Evolutionary conservation across 2,888 invertebrate genomes (phyloP).

Genomic region (Marasmarcha lunaedactyla): DNA sequence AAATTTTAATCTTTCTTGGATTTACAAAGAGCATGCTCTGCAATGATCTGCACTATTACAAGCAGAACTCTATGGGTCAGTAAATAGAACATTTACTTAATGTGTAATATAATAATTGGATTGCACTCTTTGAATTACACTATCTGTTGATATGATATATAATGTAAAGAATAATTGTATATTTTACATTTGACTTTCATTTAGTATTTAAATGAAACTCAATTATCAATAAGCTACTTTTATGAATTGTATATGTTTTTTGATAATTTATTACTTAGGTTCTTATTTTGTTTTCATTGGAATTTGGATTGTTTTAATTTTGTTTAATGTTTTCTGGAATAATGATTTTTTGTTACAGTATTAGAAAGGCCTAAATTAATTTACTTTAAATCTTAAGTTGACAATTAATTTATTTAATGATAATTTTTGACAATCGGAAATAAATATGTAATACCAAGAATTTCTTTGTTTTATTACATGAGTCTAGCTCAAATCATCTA

Average conservation of each 20-base stretch:
- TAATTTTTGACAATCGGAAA: conserved; percentile 54
- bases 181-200: conserved; percentile 34
- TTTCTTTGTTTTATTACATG: conserved; percentile 16
- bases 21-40: too few relatives aligned
- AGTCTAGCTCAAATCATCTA: too few relatives aligned
- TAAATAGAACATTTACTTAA: background rate
- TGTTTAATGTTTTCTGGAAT: conserved; percentile 18
- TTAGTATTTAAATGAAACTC: conserved; percentile 24
- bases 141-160: conserved; percentile 54
- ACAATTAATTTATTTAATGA: conserved; percentile 22
- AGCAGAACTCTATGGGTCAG: too few relatives aligned
- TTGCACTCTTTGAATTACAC: conserved; percentile 65
- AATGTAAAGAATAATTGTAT: conserved; percentile 35
- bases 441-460: conserved; percentile 50
- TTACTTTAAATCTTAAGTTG: conserved; percentile 11
- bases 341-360: conserved; percentile 22
- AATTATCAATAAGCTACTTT: too few relatives aligned
- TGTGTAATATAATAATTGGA: conserved; percentile 24
- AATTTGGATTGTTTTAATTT: conserved; percentile 19
- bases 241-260: conserved; percentile 20
- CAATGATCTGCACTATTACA: too few relatives aligned
- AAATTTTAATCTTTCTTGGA: too few relatives aligned
- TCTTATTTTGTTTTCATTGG: conserved; percentile 16
- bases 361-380: conserved; percentile 27
- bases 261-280: conserved; percentile 9